Percentiles rank a stretch among this genome's conserved stretches.
Conservation (phyloP, 2,888 invertebrate genomes). For the Theodoxus fluviatilis region DNA sequence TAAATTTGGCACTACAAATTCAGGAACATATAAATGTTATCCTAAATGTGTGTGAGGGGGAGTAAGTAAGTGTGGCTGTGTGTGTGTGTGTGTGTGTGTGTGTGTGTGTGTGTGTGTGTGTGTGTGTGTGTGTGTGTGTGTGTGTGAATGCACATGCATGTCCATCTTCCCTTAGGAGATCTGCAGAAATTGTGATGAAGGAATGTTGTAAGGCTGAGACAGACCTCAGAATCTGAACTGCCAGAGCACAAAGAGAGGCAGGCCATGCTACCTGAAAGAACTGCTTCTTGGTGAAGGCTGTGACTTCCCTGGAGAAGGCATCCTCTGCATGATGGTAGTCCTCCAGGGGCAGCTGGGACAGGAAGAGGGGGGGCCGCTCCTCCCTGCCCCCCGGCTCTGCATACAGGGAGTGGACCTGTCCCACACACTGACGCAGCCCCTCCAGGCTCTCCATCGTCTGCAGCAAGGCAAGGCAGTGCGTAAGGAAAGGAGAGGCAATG, state of each 20-base stretch:
- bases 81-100: too few species aligned
- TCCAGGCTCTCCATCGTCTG: slow-evolving; percentile 48
- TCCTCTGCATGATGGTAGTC: slow-evolving; percentile 50
- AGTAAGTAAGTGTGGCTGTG: too few species aligned
- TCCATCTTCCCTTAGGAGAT: too few species aligned
- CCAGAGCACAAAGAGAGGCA: neutral
- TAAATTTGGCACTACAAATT: too few species aligned
- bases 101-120: too few species aligned
- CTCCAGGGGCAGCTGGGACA: slow-evolving; percentile 48
- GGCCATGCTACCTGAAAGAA: slow-evolving; percentile 56
- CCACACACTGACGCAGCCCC: slow-evolving; percentile 37
- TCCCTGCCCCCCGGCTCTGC: slow-evolving; percentile 15
- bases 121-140: too few species aligned
- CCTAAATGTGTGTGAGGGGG: too few species aligned
- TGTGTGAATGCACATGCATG: neutral
- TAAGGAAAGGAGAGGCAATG: neutral
- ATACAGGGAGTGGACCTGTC: slow-evolving; percentile 39
- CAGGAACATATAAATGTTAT: too few species aligned
- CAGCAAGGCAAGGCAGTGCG: slow-evolving; percentile 19
- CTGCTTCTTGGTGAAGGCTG: slow-evolving; percentile 58
- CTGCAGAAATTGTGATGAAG: too few species aligned
- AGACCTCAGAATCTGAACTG: neutral
- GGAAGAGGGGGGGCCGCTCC: slow-evolving; percentile 34
- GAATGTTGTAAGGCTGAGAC: neutral
- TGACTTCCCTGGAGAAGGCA: slow-evolving; percentile 53